Evolutionary conservation across 2,888 invertebrate species (phyloP), one percentile per base, ranked within the genome.

Genomic region (Cheilosia variabilis): DNA sequence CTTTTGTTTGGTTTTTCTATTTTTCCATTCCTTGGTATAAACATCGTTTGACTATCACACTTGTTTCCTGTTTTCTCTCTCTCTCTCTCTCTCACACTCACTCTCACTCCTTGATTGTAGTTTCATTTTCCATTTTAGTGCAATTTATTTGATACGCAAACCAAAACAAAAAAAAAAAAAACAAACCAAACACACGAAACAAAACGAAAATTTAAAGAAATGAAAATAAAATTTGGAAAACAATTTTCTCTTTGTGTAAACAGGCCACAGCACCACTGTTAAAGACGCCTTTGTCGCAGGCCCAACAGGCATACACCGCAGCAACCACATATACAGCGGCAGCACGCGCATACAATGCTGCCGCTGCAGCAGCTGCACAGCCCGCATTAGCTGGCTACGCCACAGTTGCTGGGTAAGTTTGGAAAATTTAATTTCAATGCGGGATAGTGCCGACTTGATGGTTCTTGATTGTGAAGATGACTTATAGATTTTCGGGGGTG

Each of bases 241-340:
- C 45, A 60, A 65, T 57, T 84, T 80, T 71, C 50, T 75, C 50
- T 82, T 87, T 78, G 62, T 79, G 13, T 66, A 65, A 55, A 89
- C 89, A 96, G 90, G 96, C 96, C 88, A 95, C 96, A 88, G 94
- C 95, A 89, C 96, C 96, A 78, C 94, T 97, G 93, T 93, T 96
- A 93, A 96, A 96, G 94, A 96, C 96, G 87, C 96, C 96, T 92
- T 94, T 96, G 93, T 96, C 91, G 88, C 91, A 91, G 92, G 96
- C 96, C 92, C 97, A 96, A 94, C 96, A 97, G 94, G 96, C 96
- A 89, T 97, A 97, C 91, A 96, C 97, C 91, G 96, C 96, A 87
- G 97, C 97, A 89, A 97, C 96, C 75, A 96, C 96, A 88, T 97
- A 97, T 93, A 96, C 97, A 91, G 96, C 96, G 87, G 97, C 97